These are phyloP conservation scores for Drosophila pseudotakahashii DNA, from an alignment of 2,888 invertebrate genomes.

Conservation along the genomic window DNA sequence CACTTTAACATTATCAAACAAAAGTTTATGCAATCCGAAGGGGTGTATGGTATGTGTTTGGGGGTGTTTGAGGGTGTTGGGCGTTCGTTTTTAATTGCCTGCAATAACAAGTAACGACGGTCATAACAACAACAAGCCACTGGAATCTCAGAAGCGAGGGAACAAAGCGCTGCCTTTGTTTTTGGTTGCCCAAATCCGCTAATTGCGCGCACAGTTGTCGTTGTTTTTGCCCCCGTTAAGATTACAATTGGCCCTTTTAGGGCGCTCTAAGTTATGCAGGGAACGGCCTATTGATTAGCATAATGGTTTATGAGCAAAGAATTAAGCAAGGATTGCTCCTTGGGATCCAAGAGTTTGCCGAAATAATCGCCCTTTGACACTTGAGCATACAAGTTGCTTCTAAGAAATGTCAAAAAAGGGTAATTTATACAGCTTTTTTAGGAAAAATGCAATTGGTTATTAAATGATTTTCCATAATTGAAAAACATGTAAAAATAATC, in stretches of 20 bases:
- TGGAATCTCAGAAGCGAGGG: constrained; percentile 12
- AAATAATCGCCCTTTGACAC: background rate
- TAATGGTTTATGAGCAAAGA: constrained; percentile 46
- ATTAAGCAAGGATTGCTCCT: constrained; percentile 15
- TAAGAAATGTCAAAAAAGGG: background rate
- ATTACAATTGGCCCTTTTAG: constrained; percentile 38
- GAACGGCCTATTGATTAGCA: constrained; percentile 65
- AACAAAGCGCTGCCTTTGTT: constrained; percentile 47
- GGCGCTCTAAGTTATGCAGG: constrained; percentile 25
- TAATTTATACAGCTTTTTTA: no score
- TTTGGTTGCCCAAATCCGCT: constrained; percentile 70
- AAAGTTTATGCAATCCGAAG: constrained; percentile 66
- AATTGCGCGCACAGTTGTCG: constrained; percentile 68
- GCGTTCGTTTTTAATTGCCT: constrained; percentile 68
- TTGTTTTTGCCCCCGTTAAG: constrained; percentile 56
- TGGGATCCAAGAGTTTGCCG: background rate
- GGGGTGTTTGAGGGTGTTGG: constrained; percentile 45
- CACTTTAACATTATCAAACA: constrained; percentile 83
- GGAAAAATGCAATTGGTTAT: no score
- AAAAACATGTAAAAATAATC: background rate
- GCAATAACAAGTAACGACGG: constrained; percentile 72
- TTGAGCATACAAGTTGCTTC: background rate
- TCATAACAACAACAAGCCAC: constrained; percentile 55
- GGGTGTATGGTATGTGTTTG: constrained; percentile 20
- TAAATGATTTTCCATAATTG: no score